Base-by-base conservation (phyloP, 2,797 vertebrate genomes). In the Cryptoblepharus egeriae region DNA sequence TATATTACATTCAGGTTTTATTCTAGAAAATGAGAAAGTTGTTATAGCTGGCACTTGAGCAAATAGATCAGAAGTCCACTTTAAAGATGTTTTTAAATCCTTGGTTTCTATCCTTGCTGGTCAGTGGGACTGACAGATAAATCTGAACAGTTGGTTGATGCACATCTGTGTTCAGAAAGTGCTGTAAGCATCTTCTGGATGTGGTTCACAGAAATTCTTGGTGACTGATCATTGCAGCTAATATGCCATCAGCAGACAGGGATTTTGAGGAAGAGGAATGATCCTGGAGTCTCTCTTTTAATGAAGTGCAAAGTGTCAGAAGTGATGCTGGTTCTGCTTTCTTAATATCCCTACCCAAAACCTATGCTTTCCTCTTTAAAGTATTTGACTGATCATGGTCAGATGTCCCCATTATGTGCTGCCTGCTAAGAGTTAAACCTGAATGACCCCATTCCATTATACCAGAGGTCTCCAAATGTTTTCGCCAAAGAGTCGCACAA, bases 191-290 rank as follows among this genome's bases (percentile, higher is more conserved):
- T 0, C 0, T 58, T 22, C 0, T 0, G 0, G 75, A 52, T 12
- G 4, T 80, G 49, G 81, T 89, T 85, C 12, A 1, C 79, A 84
- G 82, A 87, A 85, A 76, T 12, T 60, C 85, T 49, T 63, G 0
- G 0, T 77, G 80, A 81, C 81, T 71, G 81, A 5, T 77, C 71
- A 76, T 3, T 71, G 75, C 12, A 75, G 24, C 32, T 64, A 67
- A 88, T 55, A 88, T 60, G 16, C n/a, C 76, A 68, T 61, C 77
- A 70, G 58, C 70, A 79, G 61, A 52, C 15, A 49, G 75, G 64
- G 11, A 85, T 88, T 85, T 79, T 58, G 83, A 85, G 69, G 82
- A 87, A 89, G 88, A 80, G 88, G 68, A 37, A 64, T 24, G 70
- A 91, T 78, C 64, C 0, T 0, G 16, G 71, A 83, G 64, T 69